Percentiles rank a stretch among this genome's conserved stretches.
Evolutionary conservation across 2,888 invertebrate genomes (phyloP).

Genomic region (Patella ulyssiponensis): DNA sequence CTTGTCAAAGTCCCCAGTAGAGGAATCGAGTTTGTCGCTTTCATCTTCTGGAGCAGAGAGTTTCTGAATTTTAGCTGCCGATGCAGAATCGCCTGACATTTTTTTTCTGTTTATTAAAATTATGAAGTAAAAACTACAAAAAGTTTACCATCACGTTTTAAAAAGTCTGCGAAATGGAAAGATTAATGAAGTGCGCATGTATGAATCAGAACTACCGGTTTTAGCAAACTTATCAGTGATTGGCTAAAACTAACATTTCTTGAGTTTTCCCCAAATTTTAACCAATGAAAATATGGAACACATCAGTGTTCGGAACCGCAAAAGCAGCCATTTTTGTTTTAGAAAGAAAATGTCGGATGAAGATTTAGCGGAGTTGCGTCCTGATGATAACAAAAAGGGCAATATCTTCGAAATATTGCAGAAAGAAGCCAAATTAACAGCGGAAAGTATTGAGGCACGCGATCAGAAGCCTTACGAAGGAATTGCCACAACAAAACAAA

Average conservation of each 20-base stretch:
- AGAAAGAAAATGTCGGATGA: slow-evolving; percentile 60
- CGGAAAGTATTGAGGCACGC: slow-evolving; percentile 30
- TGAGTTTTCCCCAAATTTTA: slow-evolving; percentile 21
- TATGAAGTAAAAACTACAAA: neutral
- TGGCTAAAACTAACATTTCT: slow-evolving; percentile 22
- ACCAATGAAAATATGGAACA: slow-evolving; percentile 37
- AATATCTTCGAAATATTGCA: slow-evolving; percentile 50
- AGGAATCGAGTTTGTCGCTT: slow-evolving; percentile 70
- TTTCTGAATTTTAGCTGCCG: slow-evolving; percentile 64
- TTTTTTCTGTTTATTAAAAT: slow-evolving; percentile 18
- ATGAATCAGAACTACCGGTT: neutral
- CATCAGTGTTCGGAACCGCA: neutral
- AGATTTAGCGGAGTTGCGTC: slow-evolving; percentile 39
- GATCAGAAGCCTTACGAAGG: slow-evolving; percentile 18
- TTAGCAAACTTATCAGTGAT: slow-evolving; percentile 7
- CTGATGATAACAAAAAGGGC: slow-evolving; percentile 41
- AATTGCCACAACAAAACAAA: slow-evolving; percentile 37
- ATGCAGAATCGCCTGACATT: slow-evolving; percentile 69
- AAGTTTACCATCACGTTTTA: slow-evolving; percentile 34
- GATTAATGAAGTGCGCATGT: slow-evolving; percentile 40
- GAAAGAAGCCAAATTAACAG: slow-evolving; percentile 33
- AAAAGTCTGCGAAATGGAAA: slow-evolving; percentile 34
- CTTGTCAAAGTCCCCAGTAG: slow-evolving; percentile 75
- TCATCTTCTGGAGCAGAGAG: slow-evolving; percentile 45
- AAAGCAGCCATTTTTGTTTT: slow-evolving; percentile 23